Conservation (phyloP, 1,140 invertebrate species). For the Danaus melanippus region DNA sequence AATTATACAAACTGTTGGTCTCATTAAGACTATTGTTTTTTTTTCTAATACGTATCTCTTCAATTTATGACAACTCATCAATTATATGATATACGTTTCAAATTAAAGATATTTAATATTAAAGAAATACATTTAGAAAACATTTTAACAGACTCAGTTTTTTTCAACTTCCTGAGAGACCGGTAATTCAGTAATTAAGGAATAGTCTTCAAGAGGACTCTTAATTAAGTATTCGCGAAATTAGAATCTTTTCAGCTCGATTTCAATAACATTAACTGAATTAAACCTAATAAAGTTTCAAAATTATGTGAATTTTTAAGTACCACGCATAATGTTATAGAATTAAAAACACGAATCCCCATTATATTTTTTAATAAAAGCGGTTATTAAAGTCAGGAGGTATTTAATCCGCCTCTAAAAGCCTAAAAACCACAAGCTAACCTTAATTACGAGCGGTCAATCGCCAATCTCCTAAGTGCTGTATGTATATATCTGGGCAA, state of each 20-base stretch:
- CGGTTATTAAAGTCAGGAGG: neutral
- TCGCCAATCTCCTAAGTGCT: conserved; percentile 26
- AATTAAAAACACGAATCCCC: too few relatives aligned
- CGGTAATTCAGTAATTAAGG: conserved; percentile 9
- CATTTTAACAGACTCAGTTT: too few relatives aligned
- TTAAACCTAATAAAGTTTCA: conserved; percentile 4
- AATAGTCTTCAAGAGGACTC: conserved; percentile 12
- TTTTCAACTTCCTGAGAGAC: neutral
- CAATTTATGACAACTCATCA: too few relatives aligned
- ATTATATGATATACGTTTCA: too few relatives aligned
- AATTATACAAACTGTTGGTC: too few relatives aligned
- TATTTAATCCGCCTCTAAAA: conserved; percentile 4
- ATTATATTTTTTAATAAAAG: too few relatives aligned
- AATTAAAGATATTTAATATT: too few relatives aligned
- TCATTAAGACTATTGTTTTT: too few relatives aligned
- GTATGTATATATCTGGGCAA: conserved; percentile 25
- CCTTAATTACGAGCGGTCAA: conserved; percentile 5
- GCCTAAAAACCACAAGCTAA: conserved; percentile 2
- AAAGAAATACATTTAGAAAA: too few relatives aligned
- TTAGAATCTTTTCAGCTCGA: conserved; percentile 7
- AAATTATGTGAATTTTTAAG: too few relatives aligned
- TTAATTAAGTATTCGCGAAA: conserved; percentile 14
- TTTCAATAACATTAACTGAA: conserved; percentile 6
- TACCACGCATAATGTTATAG: too few relatives aligned
- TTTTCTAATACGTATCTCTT: too few relatives aligned